A percentile compares a stretch with the other conserved stretches of the same genome.
Evolutionary conservation across 1,140 invertebrate species (phyloP).

Genomic region (Babylonia areolata): DNA sequence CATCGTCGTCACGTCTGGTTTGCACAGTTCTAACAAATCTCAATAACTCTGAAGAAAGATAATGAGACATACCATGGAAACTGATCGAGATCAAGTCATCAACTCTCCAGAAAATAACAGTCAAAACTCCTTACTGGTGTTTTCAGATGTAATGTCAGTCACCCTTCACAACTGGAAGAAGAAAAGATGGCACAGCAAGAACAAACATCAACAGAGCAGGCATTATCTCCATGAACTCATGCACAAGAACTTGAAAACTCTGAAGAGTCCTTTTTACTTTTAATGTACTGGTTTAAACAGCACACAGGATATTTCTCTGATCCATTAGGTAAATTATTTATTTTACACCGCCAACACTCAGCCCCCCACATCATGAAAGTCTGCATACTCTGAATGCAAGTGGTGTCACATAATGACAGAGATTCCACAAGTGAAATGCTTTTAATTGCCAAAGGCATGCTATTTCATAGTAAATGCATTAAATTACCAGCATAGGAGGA

Average conservation of each 20-base stretch:
- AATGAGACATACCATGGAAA: not conserved
- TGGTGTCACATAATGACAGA: no score
- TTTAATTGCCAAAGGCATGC: not conserved
- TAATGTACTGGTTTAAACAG: not conserved
- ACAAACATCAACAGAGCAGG: not conserved
- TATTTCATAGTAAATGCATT: not conserved
- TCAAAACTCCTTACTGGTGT: conserved; percentile 16
- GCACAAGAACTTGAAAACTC: not conserved
- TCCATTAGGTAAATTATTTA: not conserved
- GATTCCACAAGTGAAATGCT: not conserved
- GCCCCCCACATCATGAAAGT: not conserved
- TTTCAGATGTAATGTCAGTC: not conserved
- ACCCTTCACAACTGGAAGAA: conserved; percentile 19
- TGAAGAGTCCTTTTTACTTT: not conserved
- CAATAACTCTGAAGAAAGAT: not conserved
- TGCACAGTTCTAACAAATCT: conserved; percentile 20
- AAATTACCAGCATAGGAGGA: not conserved
- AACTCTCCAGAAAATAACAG: conserved; percentile 10
- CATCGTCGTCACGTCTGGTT: conserved; percentile 6
- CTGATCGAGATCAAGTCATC: not conserved
- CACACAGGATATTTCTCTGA: not conserved
- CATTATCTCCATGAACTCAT: not conserved
- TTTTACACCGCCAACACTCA: not conserved
- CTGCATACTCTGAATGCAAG: no score
- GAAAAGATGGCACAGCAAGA: conserved; percentile 20